A percentile compares a stretch with the other conserved stretches of the same genome.
phyloP scores from a whole-genome alignment of 1,140 invertebrate genomes.

The Dolichoris vasculosae region DNA sequence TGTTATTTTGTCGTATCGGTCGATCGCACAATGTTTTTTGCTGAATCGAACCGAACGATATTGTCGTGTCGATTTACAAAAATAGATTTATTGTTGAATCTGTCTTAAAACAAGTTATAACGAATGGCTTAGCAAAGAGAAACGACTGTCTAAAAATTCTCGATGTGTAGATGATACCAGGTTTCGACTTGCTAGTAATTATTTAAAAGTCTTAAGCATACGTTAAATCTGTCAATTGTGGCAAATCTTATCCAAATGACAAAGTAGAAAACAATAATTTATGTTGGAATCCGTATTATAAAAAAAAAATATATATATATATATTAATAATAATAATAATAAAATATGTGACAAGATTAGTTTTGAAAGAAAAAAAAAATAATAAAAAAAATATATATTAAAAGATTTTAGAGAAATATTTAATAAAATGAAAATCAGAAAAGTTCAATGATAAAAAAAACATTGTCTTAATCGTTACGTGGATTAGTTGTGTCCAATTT shows the following conservation, averaged over 20 bases:
- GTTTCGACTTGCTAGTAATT: conserved; percentile 50
- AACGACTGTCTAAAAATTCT: conserved; percentile 49
- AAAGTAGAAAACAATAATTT: conserved; percentile 29
- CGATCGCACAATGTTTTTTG: conserved; percentile 9
- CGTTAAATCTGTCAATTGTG: conserved; percentile 20
- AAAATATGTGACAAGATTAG: conserved; percentile 5
- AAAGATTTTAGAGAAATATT: conserved; percentile 44
- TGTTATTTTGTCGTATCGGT: conserved; percentile 50
- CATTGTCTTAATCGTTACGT: conserved; percentile 34
- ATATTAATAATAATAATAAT: background rate
- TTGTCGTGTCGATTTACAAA: conserved; percentile 36
- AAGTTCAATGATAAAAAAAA: conserved; percentile 31
- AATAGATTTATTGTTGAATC: conserved; percentile 44
- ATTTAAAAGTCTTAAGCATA: conserved; percentile 40
- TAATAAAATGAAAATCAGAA: conserved; percentile 27
- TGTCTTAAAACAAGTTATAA: conserved; percentile 45
- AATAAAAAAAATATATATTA: background rate
- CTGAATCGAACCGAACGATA: conserved; percentile 6
- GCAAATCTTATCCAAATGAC: conserved; percentile 21
- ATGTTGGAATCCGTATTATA: background rate
- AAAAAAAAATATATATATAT: background rate
- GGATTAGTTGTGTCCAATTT: conserved; percentile 48
- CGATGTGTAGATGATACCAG: conserved; percentile 45
- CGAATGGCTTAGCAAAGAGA: conserved; percentile 41
- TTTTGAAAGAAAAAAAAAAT: background rate